Percentiles rank a stretch among this genome's conserved stretches.
Conservation (phyloP, 2,797 vertebrate species). For the Meriones psammophilus region DNA sequence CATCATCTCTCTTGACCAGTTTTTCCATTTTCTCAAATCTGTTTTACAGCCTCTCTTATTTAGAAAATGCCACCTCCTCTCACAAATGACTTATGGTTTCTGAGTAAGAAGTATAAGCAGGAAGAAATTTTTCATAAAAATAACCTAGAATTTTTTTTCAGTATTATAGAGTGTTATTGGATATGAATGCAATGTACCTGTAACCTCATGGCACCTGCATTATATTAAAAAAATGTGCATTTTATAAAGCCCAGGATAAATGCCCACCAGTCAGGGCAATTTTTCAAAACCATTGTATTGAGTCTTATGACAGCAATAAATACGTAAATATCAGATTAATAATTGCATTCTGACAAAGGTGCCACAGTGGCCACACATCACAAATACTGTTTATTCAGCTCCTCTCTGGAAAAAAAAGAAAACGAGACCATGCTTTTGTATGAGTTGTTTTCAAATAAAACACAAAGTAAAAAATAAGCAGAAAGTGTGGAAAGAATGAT, state of each 20-base stretch:
- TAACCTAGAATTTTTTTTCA: slow-evolving; percentile 72
- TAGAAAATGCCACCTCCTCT: slow-evolving; percentile 61
- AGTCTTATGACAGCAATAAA: slow-evolving; percentile 83
- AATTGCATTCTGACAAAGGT: slow-evolving; percentile 80
- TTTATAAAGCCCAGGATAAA: slow-evolving; percentile 71
- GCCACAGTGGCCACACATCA: slow-evolving; percentile 69
- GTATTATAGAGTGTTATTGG: slow-evolving; percentile 74
- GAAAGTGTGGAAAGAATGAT: neutral
- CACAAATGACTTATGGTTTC: slow-evolving; percentile 39
- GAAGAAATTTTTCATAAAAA: slow-evolving; percentile 68
- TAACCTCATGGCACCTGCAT: slow-evolving; percentile 65
- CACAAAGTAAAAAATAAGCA: neutral
- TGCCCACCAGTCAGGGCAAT: slow-evolving; percentile 74
- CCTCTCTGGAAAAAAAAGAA: slow-evolving; percentile 29
- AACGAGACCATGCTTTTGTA: slow-evolving; percentile 51
- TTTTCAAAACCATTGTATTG: slow-evolving; percentile 83
- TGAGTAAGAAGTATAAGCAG: slow-evolving; percentile 74
- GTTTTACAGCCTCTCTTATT: slow-evolving; percentile 58
- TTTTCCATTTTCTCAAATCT: slow-evolving; percentile 70
- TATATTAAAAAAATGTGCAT: slow-evolving; percentile 72
- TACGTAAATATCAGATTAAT: slow-evolving; percentile 85
- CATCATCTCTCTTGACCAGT: neutral
- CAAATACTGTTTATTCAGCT: slow-evolving; percentile 81
- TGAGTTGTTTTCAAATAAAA: slow-evolving; percentile 62
- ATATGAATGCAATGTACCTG: slow-evolving; percentile 54